Evolutionary conservation across 2,113 vertebrate genomes (phyloP).

Genomic region (Cinclus cinclus): DNA sequence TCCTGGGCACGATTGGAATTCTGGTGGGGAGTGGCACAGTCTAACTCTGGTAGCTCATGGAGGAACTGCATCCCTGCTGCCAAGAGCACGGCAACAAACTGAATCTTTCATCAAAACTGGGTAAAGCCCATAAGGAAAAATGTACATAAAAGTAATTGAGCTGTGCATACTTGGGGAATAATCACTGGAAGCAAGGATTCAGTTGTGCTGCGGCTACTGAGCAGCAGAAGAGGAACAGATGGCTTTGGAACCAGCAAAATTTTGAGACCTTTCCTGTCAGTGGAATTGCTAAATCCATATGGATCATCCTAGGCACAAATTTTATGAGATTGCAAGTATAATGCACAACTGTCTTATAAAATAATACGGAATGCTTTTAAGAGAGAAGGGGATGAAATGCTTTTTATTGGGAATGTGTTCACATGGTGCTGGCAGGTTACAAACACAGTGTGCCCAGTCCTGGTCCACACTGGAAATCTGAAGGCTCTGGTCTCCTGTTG

Average conservation of each 20-base stretch:
- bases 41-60: background rate
- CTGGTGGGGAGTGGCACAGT: background rate
- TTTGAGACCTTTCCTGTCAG: background rate
- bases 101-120: background rate
- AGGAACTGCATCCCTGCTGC: background rate
- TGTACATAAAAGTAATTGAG: background rate
- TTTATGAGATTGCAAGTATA: background rate
- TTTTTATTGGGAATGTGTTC: background rate
- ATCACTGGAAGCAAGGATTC: background rate
- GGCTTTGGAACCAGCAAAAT: background rate
- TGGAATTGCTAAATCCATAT: background rate
- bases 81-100: background rate
- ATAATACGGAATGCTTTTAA: background rate
- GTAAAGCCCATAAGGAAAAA: background rate
- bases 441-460: background rate
- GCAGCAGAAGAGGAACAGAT: background rate
- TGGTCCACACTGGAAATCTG: background rate
- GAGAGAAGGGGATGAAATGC: background rate
- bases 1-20: background rate
- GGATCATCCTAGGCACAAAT: background rate
- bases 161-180: background rate
- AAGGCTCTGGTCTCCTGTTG: background rate
- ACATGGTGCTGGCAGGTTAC: background rate
- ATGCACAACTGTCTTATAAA: background rate
- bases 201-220: background rate